Conservation (phyloP, 2,888 invertebrate genomes). For the Acronicta leporina region DNA sequence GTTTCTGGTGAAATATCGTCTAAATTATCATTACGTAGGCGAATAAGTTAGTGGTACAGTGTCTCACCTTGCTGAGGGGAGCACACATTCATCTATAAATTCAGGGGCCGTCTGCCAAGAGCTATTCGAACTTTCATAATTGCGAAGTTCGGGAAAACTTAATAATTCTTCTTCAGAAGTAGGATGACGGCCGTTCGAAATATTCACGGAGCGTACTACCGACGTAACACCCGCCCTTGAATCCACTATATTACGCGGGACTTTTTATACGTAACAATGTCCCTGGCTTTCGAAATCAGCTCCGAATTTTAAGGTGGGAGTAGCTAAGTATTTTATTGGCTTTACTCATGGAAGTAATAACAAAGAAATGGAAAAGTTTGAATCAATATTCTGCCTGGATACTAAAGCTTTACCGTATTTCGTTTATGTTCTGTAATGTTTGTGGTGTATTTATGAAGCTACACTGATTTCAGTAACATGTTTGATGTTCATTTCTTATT, state of each 20-base stretch:
- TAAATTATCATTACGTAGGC: conserved; percentile 43
- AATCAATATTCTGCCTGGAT: conserved; percentile 55
- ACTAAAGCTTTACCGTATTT: conserved; percentile 47
- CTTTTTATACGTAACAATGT: conserved; percentile 79
- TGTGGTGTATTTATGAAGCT: conserved; percentile 25
- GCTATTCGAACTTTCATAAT: conserved; percentile 89
- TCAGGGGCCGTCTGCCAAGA: conserved; percentile 87
- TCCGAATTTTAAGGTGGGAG: conserved; percentile 66
- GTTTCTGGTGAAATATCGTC: conserved; percentile 38
- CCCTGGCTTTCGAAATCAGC: conserved; percentile 69
- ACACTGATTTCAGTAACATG: conserved; percentile 27
- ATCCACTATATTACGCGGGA: conserved; percentile 78
- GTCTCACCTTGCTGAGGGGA: conserved; percentile 72
- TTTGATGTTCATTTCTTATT: conserved; percentile 29
- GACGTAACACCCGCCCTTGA: conserved; percentile 76
- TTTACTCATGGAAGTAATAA: conserved; percentile 66
- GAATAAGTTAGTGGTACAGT: conserved; percentile 37
- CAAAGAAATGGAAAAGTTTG: conserved; percentile 63
- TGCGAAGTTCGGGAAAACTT: conserved; percentile 88
- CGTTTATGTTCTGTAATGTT: conserved; percentile 28
- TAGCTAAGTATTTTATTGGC: conserved; percentile 67
- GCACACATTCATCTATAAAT: conserved; percentile 88
- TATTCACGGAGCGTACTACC: conserved; percentile 85
- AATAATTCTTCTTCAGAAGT: conserved; percentile 89
- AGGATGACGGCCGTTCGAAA: conserved; percentile 86